phyloP scores from a whole-genome alignment of 2,888 invertebrate genomes.

The Coecobrya sp. region DNA sequence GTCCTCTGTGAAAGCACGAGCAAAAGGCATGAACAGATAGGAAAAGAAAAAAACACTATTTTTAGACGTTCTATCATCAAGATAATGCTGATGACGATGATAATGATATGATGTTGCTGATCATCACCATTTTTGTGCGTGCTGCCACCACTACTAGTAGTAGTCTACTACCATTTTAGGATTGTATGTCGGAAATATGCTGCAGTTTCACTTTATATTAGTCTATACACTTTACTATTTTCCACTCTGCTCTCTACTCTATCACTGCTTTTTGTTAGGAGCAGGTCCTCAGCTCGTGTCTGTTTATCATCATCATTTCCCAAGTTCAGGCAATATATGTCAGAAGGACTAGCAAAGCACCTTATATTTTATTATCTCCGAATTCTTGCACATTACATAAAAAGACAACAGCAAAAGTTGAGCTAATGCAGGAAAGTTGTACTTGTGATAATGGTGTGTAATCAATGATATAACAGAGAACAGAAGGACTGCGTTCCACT shows the following conservation, averaged over 20 bases:
- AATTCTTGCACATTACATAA: slow-evolving; percentile 20
- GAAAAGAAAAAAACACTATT: neutral
- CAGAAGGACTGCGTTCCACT: neutral
- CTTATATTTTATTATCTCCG: slow-evolving; percentile 49
- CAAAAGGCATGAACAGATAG: neutral
- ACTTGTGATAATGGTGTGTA: neutral
- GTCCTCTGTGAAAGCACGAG: neutral
- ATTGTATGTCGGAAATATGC: neutral
- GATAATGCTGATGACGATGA: slow-evolving; percentile 76
- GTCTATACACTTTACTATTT: neutral
- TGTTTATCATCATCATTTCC: slow-evolving; percentile 72
- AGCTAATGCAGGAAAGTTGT: slow-evolving; percentile 10
- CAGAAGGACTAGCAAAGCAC: slow-evolving; percentile 50
- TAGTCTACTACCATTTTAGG: slow-evolving; percentile 8
- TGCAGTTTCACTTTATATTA: slow-evolving; percentile 34
- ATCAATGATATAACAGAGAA: slow-evolving; percentile 13
- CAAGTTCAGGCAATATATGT: slow-evolving; percentile 61
- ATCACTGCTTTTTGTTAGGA: slow-evolving; percentile 5
- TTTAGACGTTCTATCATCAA: slow-evolving; percentile 67
- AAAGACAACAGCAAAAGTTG: slow-evolving; percentile 50
- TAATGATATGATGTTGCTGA: slow-evolving; percentile 67
- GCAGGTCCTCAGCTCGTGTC: slow-evolving; percentile 38
- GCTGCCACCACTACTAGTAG: neutral
- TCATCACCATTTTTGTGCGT: slow-evolving; percentile 9
- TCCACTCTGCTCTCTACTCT: too few species aligned